phyloP scores from a whole-genome alignment of 2,113 vertebrate species.

The Pelmatolapia mariae region DNA sequence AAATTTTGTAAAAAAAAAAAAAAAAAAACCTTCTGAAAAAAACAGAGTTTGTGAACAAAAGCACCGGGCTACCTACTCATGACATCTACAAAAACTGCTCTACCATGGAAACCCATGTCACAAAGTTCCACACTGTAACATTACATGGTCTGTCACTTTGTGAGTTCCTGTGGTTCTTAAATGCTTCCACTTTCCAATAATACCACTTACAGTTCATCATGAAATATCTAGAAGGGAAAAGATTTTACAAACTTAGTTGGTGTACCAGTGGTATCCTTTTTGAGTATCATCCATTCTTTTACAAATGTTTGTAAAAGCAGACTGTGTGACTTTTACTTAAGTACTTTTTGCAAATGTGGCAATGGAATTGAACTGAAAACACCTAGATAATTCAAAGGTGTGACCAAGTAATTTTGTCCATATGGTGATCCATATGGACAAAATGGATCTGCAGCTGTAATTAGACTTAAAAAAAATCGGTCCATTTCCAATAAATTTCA shows the following conservation, averaged over 20 bases:
- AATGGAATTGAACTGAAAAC: not conserved
- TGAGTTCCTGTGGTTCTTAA: not conserved
- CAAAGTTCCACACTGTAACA: not conserved
- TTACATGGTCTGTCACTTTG: not conserved
- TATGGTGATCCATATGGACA: not conserved
- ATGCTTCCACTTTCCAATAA: not conserved
- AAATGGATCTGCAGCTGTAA: not conserved
- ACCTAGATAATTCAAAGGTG: not conserved
- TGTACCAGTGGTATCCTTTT: not conserved
- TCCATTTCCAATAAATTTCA: not conserved
- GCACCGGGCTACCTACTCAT: not conserved
- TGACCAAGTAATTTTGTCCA: not conserved
- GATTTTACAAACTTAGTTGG: not conserved
- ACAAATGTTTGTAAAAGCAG: not conserved
- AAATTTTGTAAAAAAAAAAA: not conserved
- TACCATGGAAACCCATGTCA: not conserved
- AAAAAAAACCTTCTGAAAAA: not conserved
- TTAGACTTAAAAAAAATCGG: not conserved
- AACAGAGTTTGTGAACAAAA: not conserved
- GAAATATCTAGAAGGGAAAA: not conserved
- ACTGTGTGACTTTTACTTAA: not conserved
- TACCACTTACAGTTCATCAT: not conserved
- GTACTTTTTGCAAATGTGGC: not conserved
- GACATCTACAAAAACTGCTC: not conserved
- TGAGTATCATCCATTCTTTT: not conserved